Evolutionary conservation across 2,888 invertebrate genomes (phyloP).

Genomic region (Portevinia maculata): DNA sequence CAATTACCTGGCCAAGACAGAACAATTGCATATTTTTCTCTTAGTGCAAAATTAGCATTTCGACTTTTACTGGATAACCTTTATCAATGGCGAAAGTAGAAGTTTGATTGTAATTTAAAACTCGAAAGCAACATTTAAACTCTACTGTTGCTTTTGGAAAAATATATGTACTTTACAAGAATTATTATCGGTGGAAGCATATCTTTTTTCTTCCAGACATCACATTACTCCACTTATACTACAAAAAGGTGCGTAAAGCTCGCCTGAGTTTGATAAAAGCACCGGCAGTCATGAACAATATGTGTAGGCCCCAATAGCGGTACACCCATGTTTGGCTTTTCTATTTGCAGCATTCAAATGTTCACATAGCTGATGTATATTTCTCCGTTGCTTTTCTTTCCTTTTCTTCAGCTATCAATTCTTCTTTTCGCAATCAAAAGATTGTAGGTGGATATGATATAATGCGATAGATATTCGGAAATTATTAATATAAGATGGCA

Average conservation of each 20-base stretch:
- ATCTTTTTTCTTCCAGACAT: slow-evolving; percentile 47
- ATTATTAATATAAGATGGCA: slow-evolving; percentile 44
- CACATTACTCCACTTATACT: slow-evolving; percentile 41
- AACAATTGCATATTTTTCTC: too few relatives aligned
- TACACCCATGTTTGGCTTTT: slow-evolving; percentile 47
- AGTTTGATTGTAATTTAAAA: background rate
- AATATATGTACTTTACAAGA: slow-evolving; percentile 44
- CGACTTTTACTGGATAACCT: too few relatives aligned
- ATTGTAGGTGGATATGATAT: slow-evolving; percentile 47
- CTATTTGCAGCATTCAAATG: slow-evolving; percentile 36
- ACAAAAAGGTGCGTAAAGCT: slow-evolving; percentile 60
- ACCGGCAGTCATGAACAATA: slow-evolving; percentile 20
- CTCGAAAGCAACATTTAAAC: too few relatives aligned
- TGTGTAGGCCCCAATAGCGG: slow-evolving; percentile 29
- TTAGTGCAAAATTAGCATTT: too few relatives aligned
- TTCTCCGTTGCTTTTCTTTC: slow-evolving; percentile 40
- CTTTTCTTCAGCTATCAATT: slow-evolving; percentile 20
- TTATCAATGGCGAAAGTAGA: too few relatives aligned
- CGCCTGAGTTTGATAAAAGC: slow-evolving; percentile 31
- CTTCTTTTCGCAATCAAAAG: slow-evolving; percentile 19
- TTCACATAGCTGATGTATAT: slow-evolving; percentile 17
- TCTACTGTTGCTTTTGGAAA: slow-evolving; percentile 48
- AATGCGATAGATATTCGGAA: slow-evolving; percentile 45
- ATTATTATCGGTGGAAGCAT: slow-evolving; percentile 74
- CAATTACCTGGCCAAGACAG: too few relatives aligned